phyloP scores from a whole-genome alignment of 2,797 vertebrate species.

The Anolis apletophallus region DNA sequence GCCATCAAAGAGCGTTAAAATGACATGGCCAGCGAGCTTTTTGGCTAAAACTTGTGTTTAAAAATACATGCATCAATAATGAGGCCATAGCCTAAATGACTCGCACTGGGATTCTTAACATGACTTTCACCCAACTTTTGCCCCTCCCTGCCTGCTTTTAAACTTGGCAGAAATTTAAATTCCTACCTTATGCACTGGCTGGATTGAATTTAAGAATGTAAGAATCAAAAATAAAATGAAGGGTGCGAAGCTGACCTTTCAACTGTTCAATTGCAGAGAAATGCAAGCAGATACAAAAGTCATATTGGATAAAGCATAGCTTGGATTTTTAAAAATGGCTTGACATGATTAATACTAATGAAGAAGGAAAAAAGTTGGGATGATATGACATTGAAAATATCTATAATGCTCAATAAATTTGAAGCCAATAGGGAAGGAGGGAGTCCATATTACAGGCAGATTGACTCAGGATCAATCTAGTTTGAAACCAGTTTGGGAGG shows the following conservation, averaged over 20 bases:
- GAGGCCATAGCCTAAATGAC: neutral
- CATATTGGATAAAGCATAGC: neutral
- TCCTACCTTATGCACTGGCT: neutral
- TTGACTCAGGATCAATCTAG: too few species aligned
- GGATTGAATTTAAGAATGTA: neutral
- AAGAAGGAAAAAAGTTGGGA: neutral
- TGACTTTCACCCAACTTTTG: neutral
- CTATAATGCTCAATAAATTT: too few species aligned
- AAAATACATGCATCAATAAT: slow-evolving; percentile 21
- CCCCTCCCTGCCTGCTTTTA: neutral
- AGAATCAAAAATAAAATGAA: neutral
- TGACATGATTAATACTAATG: neutral
- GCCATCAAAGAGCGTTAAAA: slow-evolving; percentile 1
- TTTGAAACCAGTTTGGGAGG: too few species aligned
- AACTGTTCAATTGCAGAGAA: neutral
- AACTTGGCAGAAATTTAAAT: slow-evolving; percentile 5
- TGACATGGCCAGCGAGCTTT: neutral
- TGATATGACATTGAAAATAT: too few species aligned
- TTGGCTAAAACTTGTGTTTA: neutral
- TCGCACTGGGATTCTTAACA: neutral
- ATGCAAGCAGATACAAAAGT: neutral
- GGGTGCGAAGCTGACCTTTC: neutral
- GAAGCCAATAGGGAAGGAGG: too few species aligned
- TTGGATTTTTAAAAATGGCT: neutral
- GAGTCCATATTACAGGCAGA: too few species aligned